phyloP scores from a whole-genome alignment of 2,797 vertebrate genomes.

The Hypotaenidia philippensis region DNA sequence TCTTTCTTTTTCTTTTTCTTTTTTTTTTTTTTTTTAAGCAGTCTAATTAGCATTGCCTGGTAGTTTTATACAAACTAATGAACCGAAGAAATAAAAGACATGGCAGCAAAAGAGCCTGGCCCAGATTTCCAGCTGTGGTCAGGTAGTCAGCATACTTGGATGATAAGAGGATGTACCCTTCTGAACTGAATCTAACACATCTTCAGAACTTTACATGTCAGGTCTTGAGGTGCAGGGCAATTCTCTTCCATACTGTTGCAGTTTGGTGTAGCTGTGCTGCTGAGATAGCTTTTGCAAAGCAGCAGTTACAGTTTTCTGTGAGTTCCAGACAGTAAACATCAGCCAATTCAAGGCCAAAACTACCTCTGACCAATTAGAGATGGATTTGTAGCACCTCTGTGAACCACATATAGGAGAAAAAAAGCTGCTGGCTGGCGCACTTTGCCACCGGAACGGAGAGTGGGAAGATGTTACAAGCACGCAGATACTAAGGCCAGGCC shows the following conservation, averaged over 20 bases:
- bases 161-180: background rate
- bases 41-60: conserved; percentile 17
- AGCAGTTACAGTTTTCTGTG: too few species aligned
- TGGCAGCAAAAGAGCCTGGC: background rate
- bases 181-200: background rate
- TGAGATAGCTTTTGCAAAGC: too few species aligned
- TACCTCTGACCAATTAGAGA: too few species aligned
- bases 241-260: background rate
- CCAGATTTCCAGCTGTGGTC: background rate
- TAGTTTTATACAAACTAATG: conserved; percentile 32
- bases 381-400: too few species aligned
- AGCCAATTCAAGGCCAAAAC: too few species aligned
- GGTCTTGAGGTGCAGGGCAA: background rate
- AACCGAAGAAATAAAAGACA: background rate
- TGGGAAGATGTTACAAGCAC: too few species aligned
- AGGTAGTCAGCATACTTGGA: background rate
- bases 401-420: too few species aligned
- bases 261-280: too few species aligned
- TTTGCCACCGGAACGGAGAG: too few species aligned
- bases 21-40: background rate
- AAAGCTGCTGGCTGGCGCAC: too few species aligned
- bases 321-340: too few species aligned
- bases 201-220: background rate
- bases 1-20: background rate
- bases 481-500: too few species aligned